Conservation (phyloP, 2,113 vertebrate genomes). For the Pipa parva region DNA sequence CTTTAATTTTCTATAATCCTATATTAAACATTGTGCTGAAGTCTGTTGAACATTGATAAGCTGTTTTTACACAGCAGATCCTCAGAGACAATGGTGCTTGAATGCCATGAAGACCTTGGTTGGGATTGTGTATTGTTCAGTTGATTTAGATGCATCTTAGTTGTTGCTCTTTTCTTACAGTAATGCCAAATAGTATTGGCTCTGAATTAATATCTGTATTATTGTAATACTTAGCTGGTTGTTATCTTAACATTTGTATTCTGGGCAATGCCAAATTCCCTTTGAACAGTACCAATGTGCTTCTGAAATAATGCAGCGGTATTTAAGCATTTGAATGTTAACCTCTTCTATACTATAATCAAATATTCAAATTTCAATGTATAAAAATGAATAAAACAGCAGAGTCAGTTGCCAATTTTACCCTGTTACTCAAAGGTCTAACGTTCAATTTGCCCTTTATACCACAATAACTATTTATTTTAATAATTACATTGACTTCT, state of each 20-base stretch:
- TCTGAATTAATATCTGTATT: constrained; percentile 50
- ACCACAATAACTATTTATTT: constrained; percentile 8
- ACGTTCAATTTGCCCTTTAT: not conserved
- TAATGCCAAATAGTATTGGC: constrained; percentile 49
- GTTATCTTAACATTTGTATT: constrained; percentile 2
- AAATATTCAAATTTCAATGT: not conserved
- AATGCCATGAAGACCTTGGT: constrained; percentile 55
- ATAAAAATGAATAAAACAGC: not conserved
- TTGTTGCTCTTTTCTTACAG: constrained; percentile 39
- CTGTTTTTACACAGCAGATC: constrained; percentile 47
- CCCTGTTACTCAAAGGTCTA: constrained; percentile 1
- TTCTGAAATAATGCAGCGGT: constrained; percentile 39
- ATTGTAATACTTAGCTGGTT: constrained; percentile 44
- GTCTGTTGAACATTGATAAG: constrained; percentile 68
- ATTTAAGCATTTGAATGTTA: not conserved
- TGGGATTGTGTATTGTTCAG: constrained; percentile 54
- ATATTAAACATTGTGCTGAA: constrained; percentile 60
- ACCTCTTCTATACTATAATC: constrained; percentile 21
- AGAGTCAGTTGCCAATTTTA: constrained; percentile 6
- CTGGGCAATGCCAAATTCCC: constrained; percentile 36
- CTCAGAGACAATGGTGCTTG: constrained; percentile 51
- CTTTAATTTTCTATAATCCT: constrained; percentile 61
- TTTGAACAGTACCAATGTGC: not conserved
- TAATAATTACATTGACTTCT: not conserved
- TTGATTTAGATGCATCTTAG: constrained; percentile 51